Evolutionary conservation across 2,797 vertebrate genomes (phyloP).

Genomic region (Coluber constrictor): DNA sequence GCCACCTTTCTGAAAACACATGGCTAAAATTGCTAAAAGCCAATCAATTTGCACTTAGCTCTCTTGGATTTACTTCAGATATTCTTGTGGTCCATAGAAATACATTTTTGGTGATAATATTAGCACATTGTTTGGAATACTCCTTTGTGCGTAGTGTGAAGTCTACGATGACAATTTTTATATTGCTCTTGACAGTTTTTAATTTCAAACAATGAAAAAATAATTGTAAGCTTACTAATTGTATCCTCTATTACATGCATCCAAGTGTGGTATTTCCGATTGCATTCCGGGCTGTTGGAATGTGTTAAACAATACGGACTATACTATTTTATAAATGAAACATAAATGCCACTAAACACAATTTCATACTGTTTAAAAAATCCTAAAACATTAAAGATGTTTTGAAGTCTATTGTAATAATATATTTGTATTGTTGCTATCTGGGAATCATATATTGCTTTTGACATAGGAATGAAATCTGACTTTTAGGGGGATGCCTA

Average conservation of each 20-base stretch:
- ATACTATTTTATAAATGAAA: slow-evolving; percentile 12
- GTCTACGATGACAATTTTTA: neutral
- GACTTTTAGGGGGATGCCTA: neutral
- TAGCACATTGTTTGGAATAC: slow-evolving; percentile 2
- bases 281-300: slow-evolving; percentile 11
- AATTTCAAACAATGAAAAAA: slow-evolving; percentile 24
- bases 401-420: neutral
- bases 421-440: neutral
- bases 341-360: neutral
- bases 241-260: slow-evolving; percentile 6
- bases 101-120: neutral
- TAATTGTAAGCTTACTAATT: slow-evolving; percentile 19
- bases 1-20: neutral
- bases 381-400: neutral
- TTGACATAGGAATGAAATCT: neutral
- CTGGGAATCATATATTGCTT: neutral
- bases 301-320: neutral
- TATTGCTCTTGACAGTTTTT: slow-evolving; percentile 15
- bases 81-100: neutral
- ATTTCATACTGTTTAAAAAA: neutral
- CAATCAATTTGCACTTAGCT: neutral
- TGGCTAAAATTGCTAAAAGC: slow-evolving; percentile 5
- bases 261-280: neutral
- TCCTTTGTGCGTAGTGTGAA: neutral
- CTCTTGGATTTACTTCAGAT: neutral